Base-by-base conservation (phyloP, 64 coral and sea anemone genomes). In the Cladopsammia gracilis region DNA sequence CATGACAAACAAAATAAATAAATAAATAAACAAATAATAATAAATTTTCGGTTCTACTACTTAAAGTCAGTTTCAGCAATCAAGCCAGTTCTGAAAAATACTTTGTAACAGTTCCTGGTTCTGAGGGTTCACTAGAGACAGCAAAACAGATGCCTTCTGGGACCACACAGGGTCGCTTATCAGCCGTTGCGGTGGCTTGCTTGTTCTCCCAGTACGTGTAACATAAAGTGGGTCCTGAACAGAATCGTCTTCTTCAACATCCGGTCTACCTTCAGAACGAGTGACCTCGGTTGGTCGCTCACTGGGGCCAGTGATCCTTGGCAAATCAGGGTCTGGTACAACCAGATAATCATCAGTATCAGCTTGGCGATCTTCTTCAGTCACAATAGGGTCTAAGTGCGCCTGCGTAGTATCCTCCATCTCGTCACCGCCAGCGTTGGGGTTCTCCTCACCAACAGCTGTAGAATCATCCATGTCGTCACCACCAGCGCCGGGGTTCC, bases 391-490 rank as follows among this genome's bases (percentile, higher is more conserved):
- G 65, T 69, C 65, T 25, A 24, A 24, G 65, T 69, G 65, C 65
- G 26, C 65, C 65, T 69, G 65, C 65, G 26, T 69, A 69, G 65
- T 20, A 69, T 69, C 26, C 65, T 69, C 65, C 20, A 69, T 69
- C 22, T 10, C 65, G 26, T 69, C 64, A 68, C 0, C 64, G 25
- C 7, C 65, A 69, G 22, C 65, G 22, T 69, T 24, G 26, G 4
- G 65, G 65, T 69, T 69, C 65, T 69, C 65, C 12, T 7, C 61
- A 22, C 0, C 61, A 64, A 19, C 61, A n/a, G n/a, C n/a, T n/a
- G n/a, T n/a, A n/a, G n/a, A n/a, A n/a, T n/a, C n/a, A n/a, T n/a
- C n/a, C n/a, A n/a, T n/a, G n/a, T n/a, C n/a, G n/a, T n/a, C n/a
- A n/a, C n/a, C n/a, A n/a, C n/a, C n/a, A n/a, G n/a, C n/a, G n/a